phyloP scores from a whole-genome alignment of 2,113 vertebrate species.

The Cyrtonyx montezumae region DNA sequence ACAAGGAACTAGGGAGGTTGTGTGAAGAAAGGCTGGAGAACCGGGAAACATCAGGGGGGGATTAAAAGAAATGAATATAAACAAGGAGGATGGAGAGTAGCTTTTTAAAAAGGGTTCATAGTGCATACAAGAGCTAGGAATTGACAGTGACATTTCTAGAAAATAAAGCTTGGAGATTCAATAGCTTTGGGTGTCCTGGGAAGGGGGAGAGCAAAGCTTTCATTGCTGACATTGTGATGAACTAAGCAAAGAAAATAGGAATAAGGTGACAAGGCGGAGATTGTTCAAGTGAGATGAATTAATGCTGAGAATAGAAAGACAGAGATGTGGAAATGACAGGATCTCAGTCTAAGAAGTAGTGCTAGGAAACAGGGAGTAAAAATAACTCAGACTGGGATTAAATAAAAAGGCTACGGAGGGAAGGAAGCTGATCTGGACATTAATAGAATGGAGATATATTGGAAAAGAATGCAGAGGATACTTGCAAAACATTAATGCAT shows the following conservation, averaged over 20 bases:
- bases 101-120: background rate
- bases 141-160: background rate
- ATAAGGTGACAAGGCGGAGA: background rate
- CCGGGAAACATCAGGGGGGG: background rate
- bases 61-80: background rate
- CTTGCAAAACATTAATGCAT: background rate
- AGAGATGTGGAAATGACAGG: background rate
- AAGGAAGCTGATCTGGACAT: fast-evolving
- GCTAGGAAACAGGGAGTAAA: background rate
- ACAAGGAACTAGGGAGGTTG: background rate
- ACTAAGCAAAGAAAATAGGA: background rate
- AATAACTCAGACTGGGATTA: background rate
- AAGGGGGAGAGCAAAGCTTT: background rate
- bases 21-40: background rate
- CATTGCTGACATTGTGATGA: background rate
- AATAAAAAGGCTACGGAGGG: background rate
- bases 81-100: background rate
- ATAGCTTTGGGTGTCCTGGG: background rate
- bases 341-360: background rate
- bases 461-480: background rate
- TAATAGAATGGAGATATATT: background rate
- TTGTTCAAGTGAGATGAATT: background rate
- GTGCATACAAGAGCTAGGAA: background rate
- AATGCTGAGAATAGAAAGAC: background rate
- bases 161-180: background rate